Evolutionary conservation across 2,888 invertebrate genomes (phyloP).

Genomic region (Ceriagrion tenellum): DNA sequence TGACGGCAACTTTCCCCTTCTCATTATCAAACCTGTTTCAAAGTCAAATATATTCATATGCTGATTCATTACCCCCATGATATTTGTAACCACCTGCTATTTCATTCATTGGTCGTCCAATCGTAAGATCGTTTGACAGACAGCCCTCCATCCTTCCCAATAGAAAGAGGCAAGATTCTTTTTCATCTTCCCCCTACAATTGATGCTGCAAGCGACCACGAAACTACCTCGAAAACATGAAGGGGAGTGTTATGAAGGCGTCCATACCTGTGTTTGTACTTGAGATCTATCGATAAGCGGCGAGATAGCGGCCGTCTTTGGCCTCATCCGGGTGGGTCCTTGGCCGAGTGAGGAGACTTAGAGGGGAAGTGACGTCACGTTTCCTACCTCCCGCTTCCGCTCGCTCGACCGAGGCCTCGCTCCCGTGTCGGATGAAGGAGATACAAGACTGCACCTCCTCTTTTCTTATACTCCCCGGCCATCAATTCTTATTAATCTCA

Average conservation of each 20-base stretch:
- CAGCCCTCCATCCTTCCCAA: too few species aligned
- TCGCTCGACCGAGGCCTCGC: background rate
- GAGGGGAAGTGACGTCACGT: background rate
- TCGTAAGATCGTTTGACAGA: too few species aligned
- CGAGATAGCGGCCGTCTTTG: background rate
- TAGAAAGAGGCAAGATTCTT: too few species aligned
- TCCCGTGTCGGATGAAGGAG: background rate
- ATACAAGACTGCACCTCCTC: background rate
- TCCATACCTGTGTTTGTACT: background rate
- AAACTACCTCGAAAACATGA: background rate
- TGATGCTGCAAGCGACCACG: too few species aligned
- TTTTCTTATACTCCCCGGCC: background rate
- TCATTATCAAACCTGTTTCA: too few species aligned
- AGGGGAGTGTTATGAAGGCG: background rate
- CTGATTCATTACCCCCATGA: too few species aligned
- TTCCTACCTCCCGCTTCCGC: conserved; percentile 14
- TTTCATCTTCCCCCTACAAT: too few species aligned
- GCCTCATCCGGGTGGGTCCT: background rate
- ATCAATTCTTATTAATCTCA: background rate
- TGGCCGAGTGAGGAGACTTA: background rate
- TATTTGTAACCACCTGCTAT: too few species aligned
- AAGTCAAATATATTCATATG: too few species aligned
- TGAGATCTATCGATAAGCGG: background rate
- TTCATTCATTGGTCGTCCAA: too few species aligned
- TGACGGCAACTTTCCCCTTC: too few species aligned